A percentile compares a stretch with the other conserved stretches of the same genome.
Evolutionary conservation across 1,140 invertebrate genomes (phyloP).

Genomic region (Arctopsyche grandis): DNA sequence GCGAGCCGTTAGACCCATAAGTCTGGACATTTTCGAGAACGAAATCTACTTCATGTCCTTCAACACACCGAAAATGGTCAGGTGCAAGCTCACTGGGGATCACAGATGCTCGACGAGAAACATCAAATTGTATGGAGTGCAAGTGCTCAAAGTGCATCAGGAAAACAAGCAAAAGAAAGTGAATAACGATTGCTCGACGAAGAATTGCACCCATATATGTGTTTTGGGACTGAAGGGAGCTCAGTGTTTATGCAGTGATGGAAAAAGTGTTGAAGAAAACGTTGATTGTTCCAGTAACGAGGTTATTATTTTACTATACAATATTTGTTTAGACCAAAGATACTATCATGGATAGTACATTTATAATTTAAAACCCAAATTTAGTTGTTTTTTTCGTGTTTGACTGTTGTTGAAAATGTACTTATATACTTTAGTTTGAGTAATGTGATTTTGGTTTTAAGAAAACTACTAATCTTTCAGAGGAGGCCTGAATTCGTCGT

Average conservation of each 20-base stretch:
- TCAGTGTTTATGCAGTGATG: constrained; percentile 45
- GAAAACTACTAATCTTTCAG: neutral
- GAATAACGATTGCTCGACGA: constrained; percentile 22
- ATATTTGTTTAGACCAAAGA: neutral
- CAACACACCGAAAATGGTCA: constrained; percentile 63
- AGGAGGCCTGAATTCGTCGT: neutral
- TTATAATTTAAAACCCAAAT: too few species aligned
- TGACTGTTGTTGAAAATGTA: neutral
- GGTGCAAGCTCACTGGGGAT: constrained; percentile 66
- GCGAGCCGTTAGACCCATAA: constrained; percentile 62
- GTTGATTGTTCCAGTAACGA: constrained; percentile 14
- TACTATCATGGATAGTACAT: too few species aligned
- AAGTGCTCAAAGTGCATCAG: constrained; percentile 68
- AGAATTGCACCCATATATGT: constrained; percentile 48
- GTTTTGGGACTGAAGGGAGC: constrained; percentile 16
- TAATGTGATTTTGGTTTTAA: neutral
- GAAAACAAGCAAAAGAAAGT: constrained; percentile 63
- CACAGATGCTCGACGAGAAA: constrained; percentile 62
- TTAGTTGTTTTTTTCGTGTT: too few species aligned
- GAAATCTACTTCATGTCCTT: constrained; percentile 68
- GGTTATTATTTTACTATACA: constrained; percentile 32
- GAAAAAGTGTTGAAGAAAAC: constrained; percentile 18
- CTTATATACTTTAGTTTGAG: neutral
- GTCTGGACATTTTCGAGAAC: constrained; percentile 71
- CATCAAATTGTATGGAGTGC: constrained; percentile 60